A percentile compares a stretch with the other conserved stretches of the same genome.
Evolutionary conservation across 2,113 vertebrate genomes (phyloP).

Genomic region (Nettapus auritus): DNA sequence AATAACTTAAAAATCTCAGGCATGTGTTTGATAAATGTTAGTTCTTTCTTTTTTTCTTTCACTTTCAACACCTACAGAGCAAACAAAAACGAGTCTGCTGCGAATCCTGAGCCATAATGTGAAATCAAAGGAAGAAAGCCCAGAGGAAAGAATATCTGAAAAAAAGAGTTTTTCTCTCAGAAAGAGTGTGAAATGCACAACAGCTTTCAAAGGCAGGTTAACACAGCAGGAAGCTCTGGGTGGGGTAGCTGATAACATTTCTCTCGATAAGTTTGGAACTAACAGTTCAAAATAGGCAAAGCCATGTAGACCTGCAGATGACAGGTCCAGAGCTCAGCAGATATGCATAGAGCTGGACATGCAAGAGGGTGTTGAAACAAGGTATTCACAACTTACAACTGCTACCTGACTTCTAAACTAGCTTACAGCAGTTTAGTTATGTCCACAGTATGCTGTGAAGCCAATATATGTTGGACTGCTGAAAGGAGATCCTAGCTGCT

Average conservation of each 20-base stretch:
- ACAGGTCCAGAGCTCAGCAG: not conserved
- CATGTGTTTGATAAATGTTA: not conserved
- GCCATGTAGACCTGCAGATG: not conserved
- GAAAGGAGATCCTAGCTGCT: not conserved
- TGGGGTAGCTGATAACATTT: not conserved
- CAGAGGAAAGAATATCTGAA: conserved; percentile 39
- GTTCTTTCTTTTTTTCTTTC: not conserved
- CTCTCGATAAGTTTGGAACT: not conserved
- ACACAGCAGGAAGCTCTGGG: not conserved
- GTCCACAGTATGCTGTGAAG: not conserved
- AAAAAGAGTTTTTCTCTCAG: conserved; percentile 14
- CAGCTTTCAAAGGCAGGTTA: conserved; percentile 59
- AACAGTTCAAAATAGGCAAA: not conserved
- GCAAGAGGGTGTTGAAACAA: not conserved
- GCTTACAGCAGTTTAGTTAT: not conserved
- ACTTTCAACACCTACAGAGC: conserved; percentile 66
- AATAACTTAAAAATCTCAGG: not conserved
- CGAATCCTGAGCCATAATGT: conserved; percentile 35
- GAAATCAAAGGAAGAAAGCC: conserved; percentile 11
- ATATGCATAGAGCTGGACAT: not conserved
- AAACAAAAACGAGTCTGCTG: conserved; percentile 77
- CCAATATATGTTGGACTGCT: not conserved
- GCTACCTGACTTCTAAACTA: not conserved
- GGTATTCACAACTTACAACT: not conserved
- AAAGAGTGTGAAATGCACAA: not conserved